Base-by-base conservation (phyloP, 2,888 invertebrate genomes). In the Sarcophaga caerulescens region DNA sequence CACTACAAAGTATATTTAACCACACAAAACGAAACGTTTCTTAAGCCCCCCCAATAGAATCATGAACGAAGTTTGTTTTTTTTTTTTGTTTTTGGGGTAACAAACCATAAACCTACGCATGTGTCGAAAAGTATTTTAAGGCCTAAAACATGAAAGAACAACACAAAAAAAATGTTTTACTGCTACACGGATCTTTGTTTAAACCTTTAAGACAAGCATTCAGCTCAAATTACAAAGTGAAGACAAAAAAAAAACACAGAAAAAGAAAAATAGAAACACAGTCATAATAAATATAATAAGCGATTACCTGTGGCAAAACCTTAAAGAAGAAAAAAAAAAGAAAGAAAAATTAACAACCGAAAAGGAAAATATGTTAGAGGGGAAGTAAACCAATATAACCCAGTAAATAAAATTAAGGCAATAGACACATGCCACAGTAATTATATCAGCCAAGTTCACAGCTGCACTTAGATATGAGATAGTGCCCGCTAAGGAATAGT, bases 71-170 rank as follows among this genome's bases (percentile, higher is more conserved):
- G 8, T 8, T 35, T 8, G 1, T 10, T 8, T 8, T 35, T 35
- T 35, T 35, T 35, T 35, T 35, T 35, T 35, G 0, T 35, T 35
- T 35, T 47, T 66, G 69, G 78, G 60, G 69, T 83, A 80, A 83
- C 47, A 78, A 81, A 65, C 65, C 60, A 52, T 52, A 80, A 86
- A 78, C 86, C 86, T 84, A 86, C 86, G 86, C 86, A 86, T 75
- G 73, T 78, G 81, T 76, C 62, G 66, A 79, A 81, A 74, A 74
- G 35, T 21, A 81, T 77, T 73, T 66, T 21, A 77, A 78, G 77
- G 60, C 35, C 70, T 70, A 35, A 59, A 76, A 76, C 70, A 47
- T 52, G 25, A 66, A 57, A 66, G 44, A 76, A 76, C 47, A 69
- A 45, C 11, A 35, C 19, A 74, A 70, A 35, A 35, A 35, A 25